Conservation (phyloP, 2,888 invertebrate genomes). For the Drosophila cognata region DNA sequence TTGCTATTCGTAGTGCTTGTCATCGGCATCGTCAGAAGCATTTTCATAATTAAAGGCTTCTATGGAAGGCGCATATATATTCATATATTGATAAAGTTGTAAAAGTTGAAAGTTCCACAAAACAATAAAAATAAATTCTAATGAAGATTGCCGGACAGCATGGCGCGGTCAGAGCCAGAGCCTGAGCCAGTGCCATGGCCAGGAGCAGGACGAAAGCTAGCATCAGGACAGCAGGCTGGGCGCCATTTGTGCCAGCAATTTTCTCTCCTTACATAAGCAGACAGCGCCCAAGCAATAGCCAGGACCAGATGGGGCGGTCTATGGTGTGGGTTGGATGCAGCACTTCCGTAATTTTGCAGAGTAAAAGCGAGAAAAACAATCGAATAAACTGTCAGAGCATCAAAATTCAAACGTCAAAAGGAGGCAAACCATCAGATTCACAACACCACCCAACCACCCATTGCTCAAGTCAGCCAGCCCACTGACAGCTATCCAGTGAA, state of each 20-base stretch:
- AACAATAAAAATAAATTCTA: slow-evolving; percentile 79
- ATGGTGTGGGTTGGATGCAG: slow-evolving; percentile 50
- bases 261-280: slow-evolving; percentile 72
- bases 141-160: slow-evolving; percentile 79
- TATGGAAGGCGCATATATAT: slow-evolving; percentile 71
- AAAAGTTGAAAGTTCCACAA: slow-evolving; percentile 81
- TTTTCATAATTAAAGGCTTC: slow-evolving; percentile 76
- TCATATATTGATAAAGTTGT: slow-evolving; percentile 81
- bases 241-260: slow-evolving; percentile 79
- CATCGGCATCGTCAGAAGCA: slow-evolving; percentile 27
- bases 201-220: slow-evolving; percentile 5
- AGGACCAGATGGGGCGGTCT: slow-evolving; percentile 37
- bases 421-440: slow-evolving; percentile 43
- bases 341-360: slow-evolving; percentile 79
- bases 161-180: slow-evolving; percentile 59
- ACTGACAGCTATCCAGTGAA: slow-evolving; percentile 82
- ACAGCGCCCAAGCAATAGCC: slow-evolving; percentile 3
- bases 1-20: slow-evolving; percentile 1
- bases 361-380: slow-evolving; percentile 81
- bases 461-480: slow-evolving; percentile 42
- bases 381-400: slow-evolving; percentile 81
- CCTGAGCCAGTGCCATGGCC: slow-evolving; percentile 4
- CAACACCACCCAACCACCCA: slow-evolving; percentile 29
- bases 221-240: slow-evolving; percentile 45
- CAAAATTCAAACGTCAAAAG: slow-evolving; percentile 82